These are phyloP conservation scores for Xiphophorus birchmanni DNA, from an alignment of 2,797 vertebrate genomes.

Conservation along the genomic window DNA sequence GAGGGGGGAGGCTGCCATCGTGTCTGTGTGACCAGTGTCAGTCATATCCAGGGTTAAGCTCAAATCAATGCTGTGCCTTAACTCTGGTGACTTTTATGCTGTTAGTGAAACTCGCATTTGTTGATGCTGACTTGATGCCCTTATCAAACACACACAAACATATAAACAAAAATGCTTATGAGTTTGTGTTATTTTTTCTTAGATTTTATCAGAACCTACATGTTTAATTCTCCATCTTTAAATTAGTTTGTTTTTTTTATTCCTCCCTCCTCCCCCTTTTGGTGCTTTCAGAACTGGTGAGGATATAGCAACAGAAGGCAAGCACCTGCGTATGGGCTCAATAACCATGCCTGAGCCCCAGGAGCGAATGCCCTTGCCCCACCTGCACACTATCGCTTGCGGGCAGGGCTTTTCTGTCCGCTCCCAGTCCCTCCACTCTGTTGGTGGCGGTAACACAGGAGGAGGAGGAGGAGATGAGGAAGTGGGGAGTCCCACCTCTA, in stretches of 20 bases:
- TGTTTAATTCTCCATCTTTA: neutral
- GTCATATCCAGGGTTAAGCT: slow-evolving; percentile 65
- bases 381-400: slow-evolving; percentile 79
- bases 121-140: slow-evolving; percentile 27
- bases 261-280: slow-evolving; percentile 4
- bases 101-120: slow-evolving; percentile 44
- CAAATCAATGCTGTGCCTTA: slow-evolving; percentile 72
- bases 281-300: slow-evolving; percentile 89
- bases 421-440: slow-evolving; percentile 97
- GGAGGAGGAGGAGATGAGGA: slow-evolving; percentile 92
- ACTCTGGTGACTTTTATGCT: slow-evolving; percentile 47
- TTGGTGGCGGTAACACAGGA: slow-evolving; percentile 84
- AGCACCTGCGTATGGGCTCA: slow-evolving; percentile 96
- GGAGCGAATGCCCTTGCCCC: slow-evolving; percentile 85
- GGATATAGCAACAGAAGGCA: slow-evolving; percentile 91
- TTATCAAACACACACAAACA: neutral
- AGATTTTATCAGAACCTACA: neutral
- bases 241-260: neutral
- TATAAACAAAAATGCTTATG: neutral
- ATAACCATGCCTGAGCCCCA: slow-evolving; percentile 95
- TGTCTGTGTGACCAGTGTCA: slow-evolving; percentile 37
- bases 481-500: slow-evolving; percentile 89
- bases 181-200: neutral
- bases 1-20: slow-evolving; percentile 18
- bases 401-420: slow-evolving; percentile 92